Evolutionary conservation across 1,140 invertebrate species (phyloP).

Genomic region (Vollenhovia emeryi): DNA sequence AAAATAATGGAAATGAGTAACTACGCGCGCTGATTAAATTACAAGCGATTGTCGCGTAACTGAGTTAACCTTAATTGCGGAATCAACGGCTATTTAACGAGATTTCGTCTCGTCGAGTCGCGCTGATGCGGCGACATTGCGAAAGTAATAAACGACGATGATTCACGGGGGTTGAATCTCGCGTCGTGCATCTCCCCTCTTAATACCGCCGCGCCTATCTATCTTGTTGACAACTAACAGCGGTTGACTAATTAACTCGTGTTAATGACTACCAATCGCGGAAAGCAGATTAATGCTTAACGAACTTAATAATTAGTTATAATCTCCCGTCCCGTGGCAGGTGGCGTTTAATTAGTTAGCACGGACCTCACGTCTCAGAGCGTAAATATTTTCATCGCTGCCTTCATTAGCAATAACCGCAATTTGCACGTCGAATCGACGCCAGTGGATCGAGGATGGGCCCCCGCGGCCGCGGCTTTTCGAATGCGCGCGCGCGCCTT

Average conservation of each 20-base stretch:
- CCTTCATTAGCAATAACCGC: slow-evolving; percentile 22
- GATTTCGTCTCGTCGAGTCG: slow-evolving; percentile 44
- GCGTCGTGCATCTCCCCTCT: not conserved
- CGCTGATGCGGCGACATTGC: slow-evolving; percentile 38
- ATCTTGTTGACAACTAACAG: slow-evolving; percentile 39
- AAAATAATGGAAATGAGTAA: slow-evolving; percentile 57
- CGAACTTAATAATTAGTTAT: slow-evolving; percentile 27
- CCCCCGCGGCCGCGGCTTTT: too few relatives aligned
- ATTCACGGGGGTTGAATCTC: slow-evolving; percentile 36
- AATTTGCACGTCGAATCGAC: not conserved
- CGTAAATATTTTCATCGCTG: not conserved
- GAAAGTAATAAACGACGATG: slow-evolving; percentile 42
- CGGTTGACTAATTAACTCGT: slow-evolving; percentile 35
- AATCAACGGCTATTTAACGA: slow-evolving; percentile 55
- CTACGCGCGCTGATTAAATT: slow-evolving; percentile 48
- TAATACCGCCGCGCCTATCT: slow-evolving; percentile 18
- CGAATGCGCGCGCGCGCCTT: too few relatives aligned
- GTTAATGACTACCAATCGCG: slow-evolving; percentile 28
- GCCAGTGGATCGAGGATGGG: not conserved
- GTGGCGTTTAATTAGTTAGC: not conserved
- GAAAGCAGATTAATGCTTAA: slow-evolving; percentile 28
- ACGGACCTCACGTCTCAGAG: not conserved
- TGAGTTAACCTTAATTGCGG: slow-evolving; percentile 55
- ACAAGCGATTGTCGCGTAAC: slow-evolving; percentile 53
- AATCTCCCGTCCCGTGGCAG: not conserved